A percentile compares a stretch with the other conserved stretches of the same genome.
phyloP scores from a whole-genome alignment of 1,140 invertebrate species.

The Euura saliciscinereae region DNA sequence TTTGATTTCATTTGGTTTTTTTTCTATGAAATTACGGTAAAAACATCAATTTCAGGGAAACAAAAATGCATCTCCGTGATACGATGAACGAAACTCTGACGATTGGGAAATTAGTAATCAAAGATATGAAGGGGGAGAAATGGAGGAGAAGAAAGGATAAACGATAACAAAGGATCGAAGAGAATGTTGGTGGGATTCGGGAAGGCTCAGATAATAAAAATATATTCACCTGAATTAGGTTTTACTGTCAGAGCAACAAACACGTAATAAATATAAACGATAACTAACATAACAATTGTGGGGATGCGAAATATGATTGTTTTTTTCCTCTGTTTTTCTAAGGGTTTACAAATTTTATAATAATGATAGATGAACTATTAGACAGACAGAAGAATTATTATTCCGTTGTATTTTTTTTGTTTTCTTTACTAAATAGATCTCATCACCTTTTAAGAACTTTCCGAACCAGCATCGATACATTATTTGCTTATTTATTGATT shows the following conservation, averaged over 20 bases:
- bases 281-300: slow-evolving; percentile 2
- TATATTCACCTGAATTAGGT: not conserved
- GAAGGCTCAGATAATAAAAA: not conserved
- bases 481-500: not conserved
- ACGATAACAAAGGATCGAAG: too few species aligned
- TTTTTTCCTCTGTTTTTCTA: not conserved
- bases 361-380: slow-evolving; percentile 1
- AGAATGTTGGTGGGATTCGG: not conserved
- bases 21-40: too few species aligned
- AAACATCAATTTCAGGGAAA: too few species aligned
- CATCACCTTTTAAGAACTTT: not conserved
- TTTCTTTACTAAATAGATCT: not conserved
- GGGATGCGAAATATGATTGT: not conserved
- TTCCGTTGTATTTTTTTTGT: not conserved
- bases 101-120: not conserved
- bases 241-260: not conserved
- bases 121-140: not conserved
- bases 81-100: not conserved
- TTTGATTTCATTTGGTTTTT: too few species aligned
- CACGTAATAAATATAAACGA: not conserved
- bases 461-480: not conserved
- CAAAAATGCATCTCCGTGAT: not conserved
- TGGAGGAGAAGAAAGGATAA: not conserved
- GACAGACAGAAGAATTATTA: not conserved
- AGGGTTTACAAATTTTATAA: too few species aligned